Base-by-base conservation (phyloP, 1,140 invertebrate species). In the Trichogramma pretiosum region DNA sequence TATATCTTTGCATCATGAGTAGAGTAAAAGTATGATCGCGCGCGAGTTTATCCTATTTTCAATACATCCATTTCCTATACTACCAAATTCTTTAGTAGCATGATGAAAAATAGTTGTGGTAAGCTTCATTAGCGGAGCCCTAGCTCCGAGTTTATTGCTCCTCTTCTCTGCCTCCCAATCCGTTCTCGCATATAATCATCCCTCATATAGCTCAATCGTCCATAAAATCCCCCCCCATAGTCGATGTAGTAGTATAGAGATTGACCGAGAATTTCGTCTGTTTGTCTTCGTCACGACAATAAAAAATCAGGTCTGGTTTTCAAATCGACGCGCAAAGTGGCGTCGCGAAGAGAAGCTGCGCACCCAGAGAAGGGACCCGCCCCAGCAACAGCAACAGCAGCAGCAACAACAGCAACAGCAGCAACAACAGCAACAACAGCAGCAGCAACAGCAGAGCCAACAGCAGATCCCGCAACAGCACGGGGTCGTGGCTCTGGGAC, bases 281-380 rank as follows among this genome's bases (percentile, higher is more conserved):
- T 62, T 56, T 67, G 52, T 67, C 57, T 67, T 59, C 56, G 67
- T 61, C 59, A 65, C 64, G 70, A 47, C 43, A n/a, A n/a, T n/a
- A n/a, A n/a, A 52, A 72, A 72, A 74, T 60, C 74, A 94, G 89
- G 91, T 95, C 23, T 98, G 95, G 94, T 99, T 98, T 74, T 95
- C 91, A 35, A 98, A 98, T 74, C 82, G 95, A 41, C 80, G 96
- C 38, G 96, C 95, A 51, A 99, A 99, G 77, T 98, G 93, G 93
- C 80, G 95, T 36, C 79, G 96, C 4, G 95, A 99, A 68, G 95
- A 98, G 67, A 99, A 99, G 67, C 74, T 98, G 24, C 79, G 93
- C 23, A 93, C 89, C 59, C 92, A 95, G 69, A 67, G 89, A 44
- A 71, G 81, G 54, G 73, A 70, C 50, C 70, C 66, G 48, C 61